phyloP scores from a whole-genome alignment of 2,888 invertebrate species.

The Plebejus anna region DNA sequence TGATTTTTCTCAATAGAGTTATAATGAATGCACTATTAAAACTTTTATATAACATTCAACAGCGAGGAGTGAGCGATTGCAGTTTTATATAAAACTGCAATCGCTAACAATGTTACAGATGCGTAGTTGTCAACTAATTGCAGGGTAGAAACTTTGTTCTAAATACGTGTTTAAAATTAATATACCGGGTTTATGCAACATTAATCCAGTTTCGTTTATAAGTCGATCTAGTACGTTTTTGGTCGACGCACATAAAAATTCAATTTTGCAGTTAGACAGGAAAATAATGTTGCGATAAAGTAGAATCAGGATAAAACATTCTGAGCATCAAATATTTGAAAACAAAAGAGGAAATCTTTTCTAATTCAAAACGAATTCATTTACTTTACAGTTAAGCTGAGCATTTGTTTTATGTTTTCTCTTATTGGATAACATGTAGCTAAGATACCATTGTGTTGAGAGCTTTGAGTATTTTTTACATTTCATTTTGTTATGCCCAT shows the following conservation, averaged over 20 bases:
- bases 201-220: too few species aligned
- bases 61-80: background rate
- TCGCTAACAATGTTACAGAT: background rate
- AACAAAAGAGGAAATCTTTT: background rate
- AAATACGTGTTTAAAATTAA: too few species aligned
- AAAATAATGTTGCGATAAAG: background rate
- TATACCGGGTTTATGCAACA: too few species aligned
- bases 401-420: background rate
- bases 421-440: background rate
- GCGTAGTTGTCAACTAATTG: background rate
- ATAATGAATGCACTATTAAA: background rate
- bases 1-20: background rate
- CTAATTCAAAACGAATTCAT: background rate
- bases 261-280: too few species aligned
- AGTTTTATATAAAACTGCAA: slow-evolving; percentile 8
- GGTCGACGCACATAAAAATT: too few species aligned
- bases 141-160: too few species aligned
- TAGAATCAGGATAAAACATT: background rate
- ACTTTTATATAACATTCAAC: background rate
- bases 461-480: background rate
- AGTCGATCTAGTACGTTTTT: too few species aligned
- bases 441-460: background rate
- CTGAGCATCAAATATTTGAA: background rate
- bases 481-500: background rate
- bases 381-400: too few species aligned